Conservation (phyloP, 2,113 vertebrate species). For the Colaptes auratus region DNA sequence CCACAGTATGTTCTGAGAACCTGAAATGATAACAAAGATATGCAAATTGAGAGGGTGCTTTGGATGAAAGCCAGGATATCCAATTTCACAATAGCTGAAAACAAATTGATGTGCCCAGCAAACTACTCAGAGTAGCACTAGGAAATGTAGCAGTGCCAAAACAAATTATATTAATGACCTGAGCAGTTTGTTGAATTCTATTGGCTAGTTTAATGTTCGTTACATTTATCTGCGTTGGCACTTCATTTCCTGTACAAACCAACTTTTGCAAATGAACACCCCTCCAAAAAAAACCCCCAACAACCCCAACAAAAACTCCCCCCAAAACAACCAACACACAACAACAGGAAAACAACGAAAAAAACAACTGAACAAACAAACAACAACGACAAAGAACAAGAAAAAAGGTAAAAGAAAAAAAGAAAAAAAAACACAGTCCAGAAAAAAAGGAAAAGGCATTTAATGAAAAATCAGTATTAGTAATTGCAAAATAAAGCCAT, state of each 20-base stretch:
- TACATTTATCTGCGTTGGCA: constrained; percentile 80
- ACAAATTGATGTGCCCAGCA: constrained; percentile 96
- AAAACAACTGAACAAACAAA: neutral
- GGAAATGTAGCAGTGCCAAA: constrained; percentile 86
- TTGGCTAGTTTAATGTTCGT: constrained; percentile 80
- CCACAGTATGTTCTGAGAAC: constrained; percentile 91
- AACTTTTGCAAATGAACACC: constrained; percentile 66
- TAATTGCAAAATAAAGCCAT: constrained; percentile 67
- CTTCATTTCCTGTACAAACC: constrained; percentile 76
- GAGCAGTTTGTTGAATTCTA: constrained; percentile 82
- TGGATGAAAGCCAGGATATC: constrained; percentile 91
- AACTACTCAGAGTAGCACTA: constrained; percentile 87
- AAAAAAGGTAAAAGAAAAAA: neutral
- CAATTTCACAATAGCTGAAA: constrained; percentile 90
- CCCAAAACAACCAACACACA: neutral
- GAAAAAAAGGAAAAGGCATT: constrained; percentile 4
- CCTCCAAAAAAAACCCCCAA: neutral
- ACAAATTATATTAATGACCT: constrained; percentile 88
- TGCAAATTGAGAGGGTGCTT: constrained; percentile 92
- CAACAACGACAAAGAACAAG: too few species aligned
- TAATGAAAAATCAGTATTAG: constrained; percentile 68
- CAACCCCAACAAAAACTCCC: neutral
- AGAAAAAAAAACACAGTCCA: neutral
- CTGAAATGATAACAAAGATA: constrained; percentile 97
- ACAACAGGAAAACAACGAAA: neutral